Base-by-base conservation (phyloP, 2,888 invertebrate genomes). In the Tenthredo notha region DNA sequence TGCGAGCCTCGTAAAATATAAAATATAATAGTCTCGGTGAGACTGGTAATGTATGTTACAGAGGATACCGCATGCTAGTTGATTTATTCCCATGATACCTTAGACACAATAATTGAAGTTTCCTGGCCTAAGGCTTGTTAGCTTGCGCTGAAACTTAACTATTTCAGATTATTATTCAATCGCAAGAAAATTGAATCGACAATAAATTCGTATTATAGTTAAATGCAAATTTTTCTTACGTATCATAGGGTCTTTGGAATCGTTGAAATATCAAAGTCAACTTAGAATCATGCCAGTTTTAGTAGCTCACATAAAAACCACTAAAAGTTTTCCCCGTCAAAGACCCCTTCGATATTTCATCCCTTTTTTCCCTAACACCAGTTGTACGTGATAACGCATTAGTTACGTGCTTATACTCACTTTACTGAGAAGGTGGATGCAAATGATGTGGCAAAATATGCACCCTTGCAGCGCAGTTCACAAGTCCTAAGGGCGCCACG, bases 391-490 rank as follows among this genome's bases (percentile, higher is more conserved):
- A 54, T 77, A 77, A 50, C n/a, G 50, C 77, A 77, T 77, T 54
- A 77, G 50, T 77, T 54, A 77, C 77, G 50, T 77, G 77, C n/a
- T 54, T 18, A 15, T 18, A 54, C 25, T 50, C 77, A 54, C 50
- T 77, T 77, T 77, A 77, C 77, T 50, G 29, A 40, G 47, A 29
- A 77, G n/a, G 50, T 77, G 54, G 77, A 77, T 77, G 77, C 77
- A 77, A 77, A 77, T 77, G 77, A 47, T 47, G 50, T 54, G 77
- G 77, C 50, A 77, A 77, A 33, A 50, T 77, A 77, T 77, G 77
- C 77, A 77, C 77, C 77, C 77, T 77, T 77, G 54, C 50, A 29
- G 54, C 77, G 50, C 77, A 77, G 77, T 77, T 77, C 77, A 77
- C 77, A 77, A 77, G 77, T 77, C 54, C 54, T 25, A 15, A 77